A percentile compares a stretch with the other conserved stretches of the same genome.
Evolutionary conservation across 1,140 invertebrate species (phyloP).

Genomic region (Bombus haemorrhoidalis): DNA sequence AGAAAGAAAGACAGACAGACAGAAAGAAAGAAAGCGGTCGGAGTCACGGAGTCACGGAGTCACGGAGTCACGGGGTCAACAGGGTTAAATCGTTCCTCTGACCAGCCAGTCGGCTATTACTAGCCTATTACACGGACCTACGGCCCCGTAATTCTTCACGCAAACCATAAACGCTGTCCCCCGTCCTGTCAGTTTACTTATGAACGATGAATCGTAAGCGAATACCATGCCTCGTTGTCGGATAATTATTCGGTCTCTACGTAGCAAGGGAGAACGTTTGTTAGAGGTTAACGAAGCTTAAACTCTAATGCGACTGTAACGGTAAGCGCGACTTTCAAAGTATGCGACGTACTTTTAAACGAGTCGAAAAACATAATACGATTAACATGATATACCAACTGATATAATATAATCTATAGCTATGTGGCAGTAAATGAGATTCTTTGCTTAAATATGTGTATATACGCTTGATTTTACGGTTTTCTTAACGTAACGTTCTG

Average conservation of each 20-base stretch:
- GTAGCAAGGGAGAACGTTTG: not conserved
- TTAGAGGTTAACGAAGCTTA: not conserved
- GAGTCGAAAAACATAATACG: no score
- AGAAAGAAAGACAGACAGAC: conserved; percentile 51
- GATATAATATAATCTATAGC: no score
- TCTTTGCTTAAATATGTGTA: not conserved
- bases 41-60: conserved; percentile 60
- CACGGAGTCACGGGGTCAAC: conserved; percentile 75
- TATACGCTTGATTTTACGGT: not conserved
- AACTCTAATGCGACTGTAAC: not conserved
- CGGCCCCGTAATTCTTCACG: conserved; percentile 45
- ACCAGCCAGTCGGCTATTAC: conserved; percentile 65
- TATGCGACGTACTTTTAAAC: no score
- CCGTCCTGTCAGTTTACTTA: not conserved
- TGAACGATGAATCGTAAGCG: conserved; percentile 25
- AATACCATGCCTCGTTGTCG: conserved; percentile 19
- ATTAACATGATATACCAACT: no score
- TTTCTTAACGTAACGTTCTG: not conserved
- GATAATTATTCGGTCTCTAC: not conserved
- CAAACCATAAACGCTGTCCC: conserved; percentile 14
- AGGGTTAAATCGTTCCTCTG: conserved; percentile 78
- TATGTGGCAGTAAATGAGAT: not conserved
- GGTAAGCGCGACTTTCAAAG: not conserved
- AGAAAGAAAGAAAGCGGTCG: conserved; percentile 48
- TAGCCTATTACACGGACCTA: conserved; percentile 52